Base-by-base conservation (phyloP, 2,888 invertebrate genomes). In the Ochropleura leucogaster region DNA sequence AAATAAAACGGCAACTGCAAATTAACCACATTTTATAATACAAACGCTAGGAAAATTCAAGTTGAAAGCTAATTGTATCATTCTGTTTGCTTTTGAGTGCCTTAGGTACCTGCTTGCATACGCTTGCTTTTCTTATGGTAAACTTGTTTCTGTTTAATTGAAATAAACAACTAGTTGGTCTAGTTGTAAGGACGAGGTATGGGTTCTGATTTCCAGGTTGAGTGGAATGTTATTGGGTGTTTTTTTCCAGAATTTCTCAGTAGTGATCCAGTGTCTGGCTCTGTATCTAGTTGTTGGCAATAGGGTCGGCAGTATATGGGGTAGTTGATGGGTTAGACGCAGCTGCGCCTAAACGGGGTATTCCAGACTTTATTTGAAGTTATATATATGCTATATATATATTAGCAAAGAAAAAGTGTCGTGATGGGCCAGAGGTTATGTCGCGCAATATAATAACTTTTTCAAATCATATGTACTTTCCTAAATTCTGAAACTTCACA, bases 61-160 rank as follows among this genome's bases (percentile, higher is more conserved):
- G 65, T 62, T 57, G 46, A 42, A 62, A 69, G 59, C 18, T 79
- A 84, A 83, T 80, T 80, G 59, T 69, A 69, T 80, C 53, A 80
- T 64, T 80, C 53, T 60, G 67, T 42, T 73, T 68, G 60, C 20
- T 65, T 64, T 60, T 47, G 44, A 79, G 51, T 77, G 63, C 59
- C 67, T 67, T 42, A 47, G 53, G 49, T 67, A 51, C 51, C 4
- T 14, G 46, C 51, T 53, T 42, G 72, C 42, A 74, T 55, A 68
- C 20, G 10, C 30, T 40, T 51, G 46, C 42, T 60, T 66, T 69
- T n/a, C 30, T 40, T 67, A n/a, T 42, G 40, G 10, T 59, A 42
- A 60, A 65, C 10, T n/a, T 30, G 64, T 47, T 70, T 55, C n/a
- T n/a, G n/a, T 65, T 60, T 66, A 49, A 63, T 66, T 68, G 66